Evolutionary conservation across 2,113 vertebrate species (phyloP).

Genomic region (Proteles cristata): DNA sequence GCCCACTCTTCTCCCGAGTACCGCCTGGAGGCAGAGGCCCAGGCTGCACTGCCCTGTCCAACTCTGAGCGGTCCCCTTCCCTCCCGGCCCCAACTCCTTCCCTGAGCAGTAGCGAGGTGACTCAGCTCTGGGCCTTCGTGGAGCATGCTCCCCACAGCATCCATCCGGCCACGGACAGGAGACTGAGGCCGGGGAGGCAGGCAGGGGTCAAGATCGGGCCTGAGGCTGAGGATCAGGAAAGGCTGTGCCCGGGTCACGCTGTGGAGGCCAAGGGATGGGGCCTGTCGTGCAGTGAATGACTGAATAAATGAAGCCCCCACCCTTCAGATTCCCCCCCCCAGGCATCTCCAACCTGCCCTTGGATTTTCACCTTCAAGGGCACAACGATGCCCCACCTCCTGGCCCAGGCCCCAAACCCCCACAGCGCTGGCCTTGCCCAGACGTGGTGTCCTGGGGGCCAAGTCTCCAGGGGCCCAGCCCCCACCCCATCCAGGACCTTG

Average conservation of each 20-base stretch:
- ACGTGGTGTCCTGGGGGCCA: not conserved
- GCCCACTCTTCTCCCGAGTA: not conserved
- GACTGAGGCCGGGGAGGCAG: not conserved
- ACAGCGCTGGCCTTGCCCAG: too few relatives aligned
- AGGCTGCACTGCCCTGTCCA: not conserved
- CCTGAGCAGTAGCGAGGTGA: rapidly evolving
- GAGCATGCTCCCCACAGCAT: rapidly evolving
- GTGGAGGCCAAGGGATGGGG: rapidly evolving
- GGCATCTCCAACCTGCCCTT: not conserved
- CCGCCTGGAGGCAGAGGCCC: not conserved
- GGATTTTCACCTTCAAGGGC: not conserved
- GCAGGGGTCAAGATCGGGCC: not conserved
- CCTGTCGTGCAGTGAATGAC: rapidly evolving
- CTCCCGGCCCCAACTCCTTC: not conserved
- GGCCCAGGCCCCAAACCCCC: too few relatives aligned
- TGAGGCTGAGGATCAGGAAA: not conserved
- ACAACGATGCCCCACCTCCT: rapidly evolving
- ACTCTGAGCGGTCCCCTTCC: rapidly evolving
- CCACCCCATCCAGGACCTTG: rapidly evolving
- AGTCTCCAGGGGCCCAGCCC: too few relatives aligned
- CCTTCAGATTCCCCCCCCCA: rapidly evolving
- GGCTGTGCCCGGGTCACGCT: not conserved
- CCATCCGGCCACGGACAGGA: rapidly evolving
- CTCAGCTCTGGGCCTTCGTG: rapidly evolving
- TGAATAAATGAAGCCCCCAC: not conserved